A percentile compares a stretch with the other conserved stretches of the same genome.
Conservation (phyloP, 2,888 invertebrate species). For the Polietes domitor region DNA sequence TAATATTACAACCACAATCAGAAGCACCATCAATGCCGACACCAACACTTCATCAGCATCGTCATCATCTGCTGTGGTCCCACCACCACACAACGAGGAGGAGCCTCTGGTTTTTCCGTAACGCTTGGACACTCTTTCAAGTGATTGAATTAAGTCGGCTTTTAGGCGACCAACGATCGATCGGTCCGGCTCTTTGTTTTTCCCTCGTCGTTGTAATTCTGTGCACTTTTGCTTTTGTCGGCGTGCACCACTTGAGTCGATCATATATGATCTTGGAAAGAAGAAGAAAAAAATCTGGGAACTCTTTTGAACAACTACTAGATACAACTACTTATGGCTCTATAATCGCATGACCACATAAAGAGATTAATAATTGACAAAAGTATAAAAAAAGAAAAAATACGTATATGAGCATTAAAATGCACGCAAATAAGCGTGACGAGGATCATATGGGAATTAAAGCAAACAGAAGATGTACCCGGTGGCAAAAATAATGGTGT, state of each 20-base stretch:
- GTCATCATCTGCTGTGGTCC: not conserved
- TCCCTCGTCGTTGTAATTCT: not conserved
- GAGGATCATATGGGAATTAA: not conserved
- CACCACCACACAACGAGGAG: conserved; percentile 10
- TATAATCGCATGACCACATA: conserved; percentile 56
- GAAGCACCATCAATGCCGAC: not conserved
- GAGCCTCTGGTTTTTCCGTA: not conserved
- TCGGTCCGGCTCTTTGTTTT: not conserved
- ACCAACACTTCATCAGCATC: not conserved
- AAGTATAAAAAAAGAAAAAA: not conserved
- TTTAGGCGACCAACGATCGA: not conserved
- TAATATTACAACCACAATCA: not conserved
- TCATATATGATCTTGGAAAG: conserved; percentile 25
- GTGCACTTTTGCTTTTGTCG: conserved; percentile 1
- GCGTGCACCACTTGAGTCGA: conserved; percentile 10
- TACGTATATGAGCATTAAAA: not conserved
- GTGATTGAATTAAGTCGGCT: conserved; percentile 40
- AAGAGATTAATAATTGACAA: conserved; percentile 15
- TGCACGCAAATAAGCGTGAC: not conserved
- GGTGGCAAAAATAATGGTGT: too few relatives aligned
- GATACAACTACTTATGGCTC: conserved; percentile 38
- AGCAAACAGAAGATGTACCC: too few relatives aligned
- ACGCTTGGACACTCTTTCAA: conserved; percentile 48
- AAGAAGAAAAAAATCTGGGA: too few relatives aligned
- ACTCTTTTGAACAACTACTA: conserved; percentile 27